Evolutionary conservation across 2,797 vertebrate genomes (phyloP).

Genomic region (Mycteria americana): DNA sequence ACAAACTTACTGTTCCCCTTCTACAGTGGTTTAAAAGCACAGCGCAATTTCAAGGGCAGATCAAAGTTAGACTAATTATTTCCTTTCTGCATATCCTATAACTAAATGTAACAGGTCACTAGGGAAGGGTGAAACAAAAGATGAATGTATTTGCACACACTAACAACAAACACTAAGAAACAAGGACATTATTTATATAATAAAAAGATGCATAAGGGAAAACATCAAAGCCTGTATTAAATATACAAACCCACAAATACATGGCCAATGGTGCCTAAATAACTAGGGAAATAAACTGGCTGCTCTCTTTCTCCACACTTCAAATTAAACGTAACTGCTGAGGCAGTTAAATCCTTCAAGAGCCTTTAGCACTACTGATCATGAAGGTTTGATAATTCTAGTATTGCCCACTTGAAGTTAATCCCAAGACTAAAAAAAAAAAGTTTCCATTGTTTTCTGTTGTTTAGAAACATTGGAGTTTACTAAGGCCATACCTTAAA

Average conservation of each 20-base stretch:
- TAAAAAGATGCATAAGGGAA: conserved; percentile 56
- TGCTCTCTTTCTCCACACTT: conserved; percentile 3
- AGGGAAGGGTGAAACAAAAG: conserved; percentile 61
- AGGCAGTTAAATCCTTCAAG: conserved; percentile 9
- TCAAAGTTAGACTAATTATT: conserved; percentile 71
- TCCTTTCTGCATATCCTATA: conserved; percentile 59
- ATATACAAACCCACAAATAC: conserved; percentile 24
- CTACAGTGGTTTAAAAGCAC: conserved; percentile 29
- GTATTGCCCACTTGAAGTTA: not conserved
- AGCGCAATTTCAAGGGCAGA: conserved; percentile 58
- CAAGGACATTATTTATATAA: conserved; percentile 57
- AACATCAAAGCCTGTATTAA: conserved; percentile 56
- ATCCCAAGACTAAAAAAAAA: not conserved
- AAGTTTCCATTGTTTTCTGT: not conserved
- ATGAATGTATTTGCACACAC: conserved; percentile 57
- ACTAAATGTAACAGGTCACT: conserved; percentile 62
- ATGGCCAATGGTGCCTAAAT: conserved; percentile 34
- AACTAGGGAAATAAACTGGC: conserved; percentile 28
- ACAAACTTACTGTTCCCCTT: conserved; percentile 14
- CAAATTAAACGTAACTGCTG: conserved; percentile 7
- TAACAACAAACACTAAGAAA: conserved; percentile 57
- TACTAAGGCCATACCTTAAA: not conserved
- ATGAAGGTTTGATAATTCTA: not conserved
- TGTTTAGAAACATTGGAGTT: not conserved
- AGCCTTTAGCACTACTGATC: not conserved